These are phyloP conservation scores for Dermatophagoides farinae DNA, from an alignment of 1,140 invertebrate genomes.

Conservation along the genomic window DNA sequence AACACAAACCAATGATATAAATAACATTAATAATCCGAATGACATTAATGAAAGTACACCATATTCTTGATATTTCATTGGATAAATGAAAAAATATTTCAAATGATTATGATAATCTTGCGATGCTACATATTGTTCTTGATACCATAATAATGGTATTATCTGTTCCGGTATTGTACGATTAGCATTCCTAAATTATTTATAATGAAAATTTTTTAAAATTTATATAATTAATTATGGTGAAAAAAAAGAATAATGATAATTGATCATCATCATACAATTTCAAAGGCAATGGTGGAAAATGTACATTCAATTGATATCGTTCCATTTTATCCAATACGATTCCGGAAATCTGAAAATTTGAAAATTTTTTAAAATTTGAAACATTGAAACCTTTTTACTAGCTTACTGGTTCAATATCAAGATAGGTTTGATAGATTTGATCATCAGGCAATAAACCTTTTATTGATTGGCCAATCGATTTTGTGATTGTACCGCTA, in stretches of 20 bases:
- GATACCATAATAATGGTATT: constrained; percentile 8
- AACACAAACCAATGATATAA: neutral
- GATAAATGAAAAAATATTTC: constrained; percentile 8
- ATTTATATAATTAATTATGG: no score
- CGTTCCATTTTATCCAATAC: neutral
- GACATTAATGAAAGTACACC: neutral
- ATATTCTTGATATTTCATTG: constrained; percentile 1
- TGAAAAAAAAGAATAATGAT: neutral
- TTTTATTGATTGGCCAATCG: neutral
- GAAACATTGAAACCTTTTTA: neutral
- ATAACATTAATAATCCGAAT: neutral
- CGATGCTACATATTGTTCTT: neutral
- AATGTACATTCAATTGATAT: constrained; percentile 5
- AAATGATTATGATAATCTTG: neutral
- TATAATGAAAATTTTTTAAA: no score
- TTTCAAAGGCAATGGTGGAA: neutral
- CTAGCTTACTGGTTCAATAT: constrained; percentile 2
- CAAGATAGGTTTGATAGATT: neutral
- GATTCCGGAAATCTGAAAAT: constrained; percentile 5
- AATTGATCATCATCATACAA: neutral
- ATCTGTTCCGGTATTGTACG: neutral
- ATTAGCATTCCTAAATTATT: neutral
- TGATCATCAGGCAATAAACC: neutral
- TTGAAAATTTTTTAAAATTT: neutral
- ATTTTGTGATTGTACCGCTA: neutral